Conservation (phyloP, 2,888 invertebrate species). For the Acanthosoma haemorrhoidale region DNA sequence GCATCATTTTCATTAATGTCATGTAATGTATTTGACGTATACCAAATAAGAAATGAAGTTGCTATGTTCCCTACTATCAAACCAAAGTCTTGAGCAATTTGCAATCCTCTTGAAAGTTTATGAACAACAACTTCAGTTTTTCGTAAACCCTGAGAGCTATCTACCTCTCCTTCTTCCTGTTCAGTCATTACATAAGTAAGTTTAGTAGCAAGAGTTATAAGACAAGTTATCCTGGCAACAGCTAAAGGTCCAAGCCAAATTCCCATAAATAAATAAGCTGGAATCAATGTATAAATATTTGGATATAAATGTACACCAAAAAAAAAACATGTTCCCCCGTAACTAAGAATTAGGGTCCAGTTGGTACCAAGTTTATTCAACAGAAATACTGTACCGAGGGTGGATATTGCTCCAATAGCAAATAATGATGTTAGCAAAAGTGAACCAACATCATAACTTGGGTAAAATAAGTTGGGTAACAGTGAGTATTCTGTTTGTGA, state of each 20-base stretch:
- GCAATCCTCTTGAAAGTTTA: conserved; percentile 53
- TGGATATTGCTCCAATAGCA: conserved; percentile 56
- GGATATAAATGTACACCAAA: conserved; percentile 58
- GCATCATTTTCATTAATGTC: conserved; percentile 31
- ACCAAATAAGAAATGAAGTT: conserved; percentile 50
- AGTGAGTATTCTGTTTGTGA: conserved; percentile 42
- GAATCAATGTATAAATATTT: conserved; percentile 51
- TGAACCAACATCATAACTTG: conserved; percentile 50
- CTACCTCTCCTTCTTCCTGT: conserved; percentile 47
- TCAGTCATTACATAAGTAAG: conserved; percentile 48
- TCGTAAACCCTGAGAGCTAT: conserved; percentile 37
- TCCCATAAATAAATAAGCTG: conserved; percentile 55
- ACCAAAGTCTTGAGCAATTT: conserved; percentile 55
- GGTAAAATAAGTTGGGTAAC: conserved; percentile 40
- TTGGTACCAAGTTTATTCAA: conserved; percentile 51
- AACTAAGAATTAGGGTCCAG: conserved; percentile 47
- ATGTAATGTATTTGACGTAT: conserved; percentile 43
- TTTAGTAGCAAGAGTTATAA: conserved; percentile 49
- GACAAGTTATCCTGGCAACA: conserved; percentile 45
- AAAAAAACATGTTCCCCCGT: conserved; percentile 55
- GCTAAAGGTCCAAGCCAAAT: conserved; percentile 49
- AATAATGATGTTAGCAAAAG: conserved; percentile 59
- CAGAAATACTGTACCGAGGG: conserved; percentile 51
- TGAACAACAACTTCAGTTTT: conserved; percentile 45
- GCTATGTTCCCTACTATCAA: conserved; percentile 53